Conservation (phyloP, 2,888 invertebrate species). For the Ormyrus thymus region DNA sequence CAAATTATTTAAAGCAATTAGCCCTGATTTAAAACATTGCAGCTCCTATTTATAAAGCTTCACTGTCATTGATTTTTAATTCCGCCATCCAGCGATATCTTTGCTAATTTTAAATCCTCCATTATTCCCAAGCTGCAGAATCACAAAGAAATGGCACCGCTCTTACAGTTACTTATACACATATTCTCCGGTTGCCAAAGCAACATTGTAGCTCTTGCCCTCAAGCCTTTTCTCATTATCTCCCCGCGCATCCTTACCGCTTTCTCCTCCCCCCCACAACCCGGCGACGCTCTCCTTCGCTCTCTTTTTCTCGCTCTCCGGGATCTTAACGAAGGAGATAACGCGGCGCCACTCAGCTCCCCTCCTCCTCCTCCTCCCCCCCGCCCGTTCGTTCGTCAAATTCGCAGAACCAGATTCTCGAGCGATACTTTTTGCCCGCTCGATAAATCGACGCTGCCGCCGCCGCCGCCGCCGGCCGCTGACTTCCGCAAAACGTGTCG, state of each 20-base stretch:
- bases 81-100: too few species aligned
- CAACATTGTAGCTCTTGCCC: not conserved
- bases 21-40: too few species aligned
- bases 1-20: too few species aligned
- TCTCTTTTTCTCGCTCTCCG: slow-evolving; percentile 55
- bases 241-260: not conserved
- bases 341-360: slow-evolving; percentile 68
- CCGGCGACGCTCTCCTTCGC: slow-evolving; percentile 39
- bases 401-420: slow-evolving; percentile 62
- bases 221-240: slow-evolving; percentile 24
- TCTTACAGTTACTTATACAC: too few species aligned
- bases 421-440: slow-evolving; percentile 41
- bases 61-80: too few species aligned
- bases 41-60: too few species aligned
- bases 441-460: slow-evolving; percentile 38
- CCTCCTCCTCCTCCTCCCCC: slow-evolving; percentile 9
- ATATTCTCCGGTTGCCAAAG: not conserved
- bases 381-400: slow-evolving; percentile 57
- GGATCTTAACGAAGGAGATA: slow-evolving; percentile 73
- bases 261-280: not conserved
- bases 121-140: too few species aligned
- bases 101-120: too few species aligned
- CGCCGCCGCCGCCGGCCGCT: not conserved
- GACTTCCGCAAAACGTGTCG: slow-evolving; percentile 15
- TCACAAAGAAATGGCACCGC: too few species aligned